A percentile compares a stretch with the other conserved stretches of the same genome.
Conservation (phyloP, 2,113 vertebrate genomes). For the Grammatotria lemairii region DNA sequence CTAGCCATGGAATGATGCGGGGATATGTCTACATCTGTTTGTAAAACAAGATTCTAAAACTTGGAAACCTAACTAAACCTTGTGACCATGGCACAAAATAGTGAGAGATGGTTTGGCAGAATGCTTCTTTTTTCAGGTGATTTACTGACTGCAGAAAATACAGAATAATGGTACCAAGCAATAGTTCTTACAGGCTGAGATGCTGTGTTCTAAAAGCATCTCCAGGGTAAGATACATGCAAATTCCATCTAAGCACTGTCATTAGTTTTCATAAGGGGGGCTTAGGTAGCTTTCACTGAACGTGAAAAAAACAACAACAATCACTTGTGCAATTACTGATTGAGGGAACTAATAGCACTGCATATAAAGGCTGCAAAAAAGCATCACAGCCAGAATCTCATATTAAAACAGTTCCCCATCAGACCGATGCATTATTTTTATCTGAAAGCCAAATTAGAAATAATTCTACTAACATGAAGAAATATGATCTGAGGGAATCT, state of each 20-base stretch:
- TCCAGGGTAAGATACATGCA: not conserved
- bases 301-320: not conserved
- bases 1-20: not conserved
- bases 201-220: not conserved
- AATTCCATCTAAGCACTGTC: not conserved
- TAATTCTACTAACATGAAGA: not conserved
- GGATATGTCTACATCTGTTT: not conserved
- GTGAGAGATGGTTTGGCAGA: not conserved
- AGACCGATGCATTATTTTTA: not conserved
- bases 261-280: not conserved
- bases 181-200: not conserved
- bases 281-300: not conserved
- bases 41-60: not conserved
- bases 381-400: not conserved
- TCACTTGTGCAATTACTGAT: not conserved
- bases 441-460: not conserved
- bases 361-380: not conserved
- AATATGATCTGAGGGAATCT: not conserved
- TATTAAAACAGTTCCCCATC: not conserved
- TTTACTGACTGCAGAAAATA: not conserved
- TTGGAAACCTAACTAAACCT: not conserved
- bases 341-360: not conserved
- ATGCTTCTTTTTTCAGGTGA: not conserved
- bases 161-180: not conserved
- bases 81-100: not conserved